These are phyloP conservation scores for Calameuta pallipes DNA, from an alignment of 2,888 invertebrate genomes.

Conservation along the genomic window DNA sequence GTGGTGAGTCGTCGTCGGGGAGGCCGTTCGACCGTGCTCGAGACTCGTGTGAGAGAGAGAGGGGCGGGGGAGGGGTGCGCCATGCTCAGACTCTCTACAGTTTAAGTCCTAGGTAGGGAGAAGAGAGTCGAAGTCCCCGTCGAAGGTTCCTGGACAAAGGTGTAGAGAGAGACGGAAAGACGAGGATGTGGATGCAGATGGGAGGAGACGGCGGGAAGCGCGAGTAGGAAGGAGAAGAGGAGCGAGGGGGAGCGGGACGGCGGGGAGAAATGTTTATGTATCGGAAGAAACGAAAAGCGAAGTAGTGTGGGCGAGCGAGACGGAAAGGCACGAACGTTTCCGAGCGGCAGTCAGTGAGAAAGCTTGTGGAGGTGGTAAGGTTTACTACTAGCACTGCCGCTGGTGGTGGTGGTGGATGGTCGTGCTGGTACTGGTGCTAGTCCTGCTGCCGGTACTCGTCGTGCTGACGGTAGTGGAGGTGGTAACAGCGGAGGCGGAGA, in stretches of 20 bases:
- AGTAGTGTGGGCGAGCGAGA: constrained; percentile 20
- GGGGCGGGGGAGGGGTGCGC: background rate
- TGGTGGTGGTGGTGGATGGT: background rate
- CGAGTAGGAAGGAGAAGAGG: constrained; percentile 13
- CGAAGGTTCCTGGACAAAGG: background rate
- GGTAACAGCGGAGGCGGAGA: background rate
- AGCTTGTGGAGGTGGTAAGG: background rate
- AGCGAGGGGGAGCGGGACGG: constrained; percentile 8
- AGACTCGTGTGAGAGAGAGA: background rate
- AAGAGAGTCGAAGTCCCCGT: background rate
- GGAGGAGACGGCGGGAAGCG: constrained; percentile 12
- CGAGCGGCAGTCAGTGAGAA: constrained; percentile 34
- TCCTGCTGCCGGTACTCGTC: no score
- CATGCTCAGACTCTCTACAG: background rate
- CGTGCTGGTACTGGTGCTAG: background rate
- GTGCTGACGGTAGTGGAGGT: background rate
- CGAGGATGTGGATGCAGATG: background rate
- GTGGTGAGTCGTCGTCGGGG: constrained; percentile 16
- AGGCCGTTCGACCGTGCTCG: background rate
- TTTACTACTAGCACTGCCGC: background rate
- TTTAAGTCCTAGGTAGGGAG: background rate
- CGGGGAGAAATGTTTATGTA: constrained; percentile 46
- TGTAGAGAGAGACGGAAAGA: background rate
- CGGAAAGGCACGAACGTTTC: constrained; percentile 52
- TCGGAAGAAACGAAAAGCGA: constrained; percentile 47